Conservation (phyloP, 2,797 vertebrate genomes). For the Sebastes nivosus region DNA sequence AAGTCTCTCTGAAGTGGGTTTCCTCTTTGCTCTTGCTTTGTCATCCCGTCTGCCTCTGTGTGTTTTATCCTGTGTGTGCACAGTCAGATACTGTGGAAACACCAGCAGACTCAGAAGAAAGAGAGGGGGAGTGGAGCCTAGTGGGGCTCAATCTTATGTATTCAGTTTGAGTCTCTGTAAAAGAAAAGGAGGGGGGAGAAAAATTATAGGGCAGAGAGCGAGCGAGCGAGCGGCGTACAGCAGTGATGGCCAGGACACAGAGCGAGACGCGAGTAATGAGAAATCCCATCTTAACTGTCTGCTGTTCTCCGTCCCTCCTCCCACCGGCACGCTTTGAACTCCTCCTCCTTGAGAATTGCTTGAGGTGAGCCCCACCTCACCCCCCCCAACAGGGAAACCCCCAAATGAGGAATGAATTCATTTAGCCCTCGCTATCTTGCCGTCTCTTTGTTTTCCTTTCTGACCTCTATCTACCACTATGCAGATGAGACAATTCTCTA, state of each 20-base stretch:
- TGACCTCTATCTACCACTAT: conserved; percentile 8
- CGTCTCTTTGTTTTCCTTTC: conserved; percentile 26
- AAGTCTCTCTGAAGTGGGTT: conserved; percentile 15
- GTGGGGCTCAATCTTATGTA: conserved; percentile 70
- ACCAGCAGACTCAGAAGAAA: conserved; percentile 26
- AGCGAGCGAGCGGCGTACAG: conserved; percentile 42
- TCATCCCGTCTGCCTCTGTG: conserved; percentile 46
- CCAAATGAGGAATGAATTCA: conserved; percentile 52
- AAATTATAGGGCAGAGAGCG: conserved; percentile 61
- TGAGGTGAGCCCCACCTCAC: conserved; percentile 53
- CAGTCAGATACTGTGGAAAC: conserved; percentile 52
- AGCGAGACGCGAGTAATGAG: conserved; percentile 76
- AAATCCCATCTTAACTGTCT: conserved; percentile 74
- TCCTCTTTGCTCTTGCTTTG: conserved; percentile 48
- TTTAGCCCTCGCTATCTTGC: conserved; percentile 8
- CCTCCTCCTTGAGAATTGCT: conserved; percentile 48
- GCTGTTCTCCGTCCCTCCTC: conserved; percentile 40
- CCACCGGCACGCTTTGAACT: conserved; percentile 65
- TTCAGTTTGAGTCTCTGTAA: conserved; percentile 69
- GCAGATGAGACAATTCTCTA: background rate
- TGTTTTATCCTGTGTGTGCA: conserved; percentile 56
- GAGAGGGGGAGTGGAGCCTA: conserved; percentile 20
- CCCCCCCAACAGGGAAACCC: conserved; percentile 51
- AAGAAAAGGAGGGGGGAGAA: conserved; percentile 37
- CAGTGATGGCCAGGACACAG: conserved; percentile 59